Evolutionary conservation across 92 coral and sea anemone species (phyloP), one percentile per base, ranked within the genome.

Genomic region (Bergia sp.): DNA sequence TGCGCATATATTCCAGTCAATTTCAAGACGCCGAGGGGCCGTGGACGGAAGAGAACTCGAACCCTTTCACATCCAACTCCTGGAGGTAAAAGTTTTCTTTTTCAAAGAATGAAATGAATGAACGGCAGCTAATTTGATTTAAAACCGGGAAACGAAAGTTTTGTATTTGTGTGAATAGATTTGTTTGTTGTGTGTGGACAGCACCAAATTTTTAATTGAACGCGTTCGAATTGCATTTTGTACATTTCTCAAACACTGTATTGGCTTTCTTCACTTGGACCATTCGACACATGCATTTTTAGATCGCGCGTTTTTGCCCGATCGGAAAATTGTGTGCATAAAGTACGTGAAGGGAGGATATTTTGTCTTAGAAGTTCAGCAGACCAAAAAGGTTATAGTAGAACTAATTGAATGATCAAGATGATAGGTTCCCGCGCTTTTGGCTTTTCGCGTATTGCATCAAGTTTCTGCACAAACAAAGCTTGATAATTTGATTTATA

Each of bases 1-100:
- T 89, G 91, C 49, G 87, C 82, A 87, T 78, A 67, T 79, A 40
- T 81, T 73, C 38, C 88, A 7, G 43, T 92, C 15, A 58, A 89
- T 43, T 97, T 97, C 90, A 93, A 95, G 92, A 86, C 99, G 0
- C 98, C 99, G 12, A 89, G 87, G 67, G 95, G 90, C 49, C 67
- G 91, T 1, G 79, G 91, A 36, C 90, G 89, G 65, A 90, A 93
- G 75, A 90, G 95, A 69, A 67, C 87, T 16, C 93, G 98, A 10
- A 79, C 93, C 38, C 91, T 96, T 21, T 82, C 95, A 8, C 94
- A 91, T 66, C 89, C 96, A 11, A 91, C 90, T 66, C 92, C 96
- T 74, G 94, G 92, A 82, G 82, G 98, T 96, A 94, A 69, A 77
- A 76, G 42, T 5, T 77, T 50, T 69, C 82, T 37, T 11, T 16